phyloP scores from a whole-genome alignment of 1,140 invertebrate genomes.

The Lucilia cuprina region DNA sequence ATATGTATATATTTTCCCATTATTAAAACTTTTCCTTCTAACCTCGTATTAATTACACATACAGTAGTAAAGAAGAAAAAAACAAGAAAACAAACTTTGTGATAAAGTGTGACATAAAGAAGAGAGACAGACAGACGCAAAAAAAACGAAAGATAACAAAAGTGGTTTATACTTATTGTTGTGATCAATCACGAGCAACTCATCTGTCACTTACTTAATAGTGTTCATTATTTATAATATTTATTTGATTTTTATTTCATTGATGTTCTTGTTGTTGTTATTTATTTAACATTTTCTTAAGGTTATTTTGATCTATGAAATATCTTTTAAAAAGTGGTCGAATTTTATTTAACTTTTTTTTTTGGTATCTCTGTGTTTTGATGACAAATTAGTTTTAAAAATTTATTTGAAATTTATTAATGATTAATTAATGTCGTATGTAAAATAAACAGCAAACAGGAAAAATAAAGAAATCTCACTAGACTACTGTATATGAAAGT shows the following conservation, averaged over 20 bases:
- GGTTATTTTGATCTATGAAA: neutral
- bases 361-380: neutral
- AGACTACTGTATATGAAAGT: neutral
- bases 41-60: too few relatives aligned
- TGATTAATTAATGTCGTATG: neutral
- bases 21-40: too few relatives aligned
- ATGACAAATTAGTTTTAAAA: slow-evolving; percentile 17
- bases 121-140: too few relatives aligned
- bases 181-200: slow-evolving; percentile 39
- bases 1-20: too few relatives aligned
- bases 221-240: slow-evolving; percentile 41
- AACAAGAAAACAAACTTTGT: too few relatives aligned
- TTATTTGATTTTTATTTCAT: slow-evolving; percentile 12
- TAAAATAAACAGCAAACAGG: neutral
- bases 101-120: too few relatives aligned
- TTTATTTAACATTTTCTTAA: neutral
- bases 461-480: too few relatives aligned
- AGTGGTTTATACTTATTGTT: slow-evolving; percentile 30
- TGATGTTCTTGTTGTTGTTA: neutral
- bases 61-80: too few relatives aligned
- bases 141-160: slow-evolving; percentile 11
- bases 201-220: slow-evolving; percentile 40
- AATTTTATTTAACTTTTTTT: neutral
- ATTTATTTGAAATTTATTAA: slow-evolving; percentile 7
- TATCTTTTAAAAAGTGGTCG: neutral